These are phyloP conservation scores for Antedon mediterranea DNA, from an alignment of 53 echinoderm and acorn worm genomes.

Conservation along the genomic window DNA sequence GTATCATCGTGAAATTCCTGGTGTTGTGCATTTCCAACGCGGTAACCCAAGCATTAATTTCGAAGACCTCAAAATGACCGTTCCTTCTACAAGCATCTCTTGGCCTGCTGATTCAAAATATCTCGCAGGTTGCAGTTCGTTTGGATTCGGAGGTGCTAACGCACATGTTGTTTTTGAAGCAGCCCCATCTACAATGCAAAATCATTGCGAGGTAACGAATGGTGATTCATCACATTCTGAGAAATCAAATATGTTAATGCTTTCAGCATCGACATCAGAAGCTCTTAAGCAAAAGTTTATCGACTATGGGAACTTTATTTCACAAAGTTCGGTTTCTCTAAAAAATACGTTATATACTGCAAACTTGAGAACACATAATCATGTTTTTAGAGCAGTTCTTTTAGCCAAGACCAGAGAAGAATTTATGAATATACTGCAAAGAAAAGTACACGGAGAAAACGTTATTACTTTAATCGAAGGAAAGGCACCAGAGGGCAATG, in stretches of 20 bases:
- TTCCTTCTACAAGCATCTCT: slow-evolving; percentile 12
- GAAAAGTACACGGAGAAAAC: not conserved
- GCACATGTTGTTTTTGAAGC: too few relatives aligned
- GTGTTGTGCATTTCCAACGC: slow-evolving; percentile 29
- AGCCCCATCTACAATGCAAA: not conserved
- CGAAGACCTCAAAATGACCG: slow-evolving; percentile 9
- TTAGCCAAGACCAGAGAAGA: slow-evolving; percentile 20
- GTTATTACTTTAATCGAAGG: slow-evolving; percentile 7
- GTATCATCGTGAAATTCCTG: slow-evolving; percentile 18
- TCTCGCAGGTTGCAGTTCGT: slow-evolving; percentile 32
- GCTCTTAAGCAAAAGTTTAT: slow-evolving; percentile 16
- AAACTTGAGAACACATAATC: slow-evolving; percentile 22
- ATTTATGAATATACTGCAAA: slow-evolving; percentile 9
- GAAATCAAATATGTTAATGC: not conserved
- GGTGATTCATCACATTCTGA: too few relatives aligned
- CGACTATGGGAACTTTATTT: slow-evolving; percentile 16
- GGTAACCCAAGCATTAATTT: slow-evolving; percentile 29
- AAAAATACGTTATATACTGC: slow-evolving; percentile 14
- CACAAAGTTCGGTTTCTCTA: not conserved
- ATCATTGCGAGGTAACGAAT: too few relatives aligned
- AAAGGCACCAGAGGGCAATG: too few relatives aligned
- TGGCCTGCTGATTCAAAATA: slow-evolving; percentile 13
- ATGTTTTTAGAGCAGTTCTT: slow-evolving; percentile 17
- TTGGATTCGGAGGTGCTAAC: too few relatives aligned
- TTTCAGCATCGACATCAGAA: slow-evolving; percentile 26